Percentiles rank a stretch among this genome's conserved stretches.
Conservation (phyloP, 2,113 vertebrate genomes). For the Erythrolamprus reginae region DNA sequence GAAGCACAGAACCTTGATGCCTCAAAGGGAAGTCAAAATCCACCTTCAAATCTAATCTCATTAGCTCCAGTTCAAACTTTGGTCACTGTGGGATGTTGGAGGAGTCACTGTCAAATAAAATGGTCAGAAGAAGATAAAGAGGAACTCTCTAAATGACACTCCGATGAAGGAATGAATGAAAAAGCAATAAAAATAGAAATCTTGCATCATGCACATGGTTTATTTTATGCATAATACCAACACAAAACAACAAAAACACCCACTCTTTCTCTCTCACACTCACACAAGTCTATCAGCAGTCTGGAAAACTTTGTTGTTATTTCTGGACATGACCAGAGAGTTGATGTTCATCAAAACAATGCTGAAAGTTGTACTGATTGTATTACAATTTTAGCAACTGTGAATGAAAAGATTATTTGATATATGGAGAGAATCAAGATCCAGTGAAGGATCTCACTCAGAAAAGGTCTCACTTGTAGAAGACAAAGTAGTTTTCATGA, state of each 20-base stretch:
- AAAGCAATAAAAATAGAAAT: neutral
- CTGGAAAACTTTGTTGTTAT: neutral
- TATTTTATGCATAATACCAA: neutral
- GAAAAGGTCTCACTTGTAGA: neutral
- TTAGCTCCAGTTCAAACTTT: neutral
- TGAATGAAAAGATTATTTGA: neutral
- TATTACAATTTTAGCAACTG: neutral
- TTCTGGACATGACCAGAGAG: neutral
- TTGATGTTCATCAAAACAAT: conserved; percentile 8
- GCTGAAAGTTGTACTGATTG: neutral
- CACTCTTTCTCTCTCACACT: neutral
- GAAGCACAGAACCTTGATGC: neutral
- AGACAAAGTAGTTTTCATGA: neutral
- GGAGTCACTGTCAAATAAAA: neutral
- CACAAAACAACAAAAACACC: neutral
- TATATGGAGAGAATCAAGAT: neutral
- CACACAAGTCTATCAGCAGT: neutral
- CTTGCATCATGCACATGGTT: neutral
- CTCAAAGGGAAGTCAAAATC: neutral
- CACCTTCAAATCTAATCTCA: neutral
- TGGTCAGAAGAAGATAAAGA: neutral
- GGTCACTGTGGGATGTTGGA: neutral
- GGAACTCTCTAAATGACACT: neutral
- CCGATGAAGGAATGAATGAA: neutral
- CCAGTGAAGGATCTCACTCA: neutral